Base-by-base conservation (phyloP, 2,888 invertebrate species). In the Gastracanthus pulcherrimus region DNA sequence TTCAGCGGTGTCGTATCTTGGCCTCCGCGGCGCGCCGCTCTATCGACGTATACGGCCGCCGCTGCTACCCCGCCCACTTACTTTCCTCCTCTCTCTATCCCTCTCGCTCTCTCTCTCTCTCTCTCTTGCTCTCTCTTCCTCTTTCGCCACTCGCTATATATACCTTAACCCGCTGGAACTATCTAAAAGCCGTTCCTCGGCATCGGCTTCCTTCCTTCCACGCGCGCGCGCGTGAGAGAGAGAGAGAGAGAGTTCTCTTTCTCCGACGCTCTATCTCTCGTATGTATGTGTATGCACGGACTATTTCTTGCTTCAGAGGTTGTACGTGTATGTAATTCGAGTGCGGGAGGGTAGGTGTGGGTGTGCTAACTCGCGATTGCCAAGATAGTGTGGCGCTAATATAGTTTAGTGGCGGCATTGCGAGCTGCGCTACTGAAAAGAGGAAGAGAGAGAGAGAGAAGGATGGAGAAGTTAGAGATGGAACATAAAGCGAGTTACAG, bases 21-120 rank as follows among this genome's bases (percentile, higher is more conserved):
- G 91, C 90, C 91, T 90, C 91, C 89, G 91, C 87, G 91, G 91
- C 91, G 90, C 91, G 91, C 91, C 91, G 91, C 91, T 91, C 91
- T 91, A 91, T 91, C 91, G 91, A 91, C 91, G 91, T 91, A 90
- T 89, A 34, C 72, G n/a, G 69, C 76, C 26, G 31, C 58, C 31
- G 48, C 76, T 48, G 69, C 31, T 64, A 55, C 38, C 72, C 64
- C 45, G 36, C 75, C 55, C 58, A 66, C 60, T 38, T 55, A 66
- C 51, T 80, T 72, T 45, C 55, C 55, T 72, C 64, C 80, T 76
- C 76, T 78, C 67, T 60, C 72, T 71, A 69, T 45, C 38, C 16
- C 51, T 45, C 60, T 55, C 34, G 3, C 23, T 29, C 36, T 13
- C 62, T 19, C 45, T 13, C n/a, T 19, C 45, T 19, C 26, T 58